Conservation (phyloP, 2,797 vertebrate species). For the Catharus ustulatus region DNA sequence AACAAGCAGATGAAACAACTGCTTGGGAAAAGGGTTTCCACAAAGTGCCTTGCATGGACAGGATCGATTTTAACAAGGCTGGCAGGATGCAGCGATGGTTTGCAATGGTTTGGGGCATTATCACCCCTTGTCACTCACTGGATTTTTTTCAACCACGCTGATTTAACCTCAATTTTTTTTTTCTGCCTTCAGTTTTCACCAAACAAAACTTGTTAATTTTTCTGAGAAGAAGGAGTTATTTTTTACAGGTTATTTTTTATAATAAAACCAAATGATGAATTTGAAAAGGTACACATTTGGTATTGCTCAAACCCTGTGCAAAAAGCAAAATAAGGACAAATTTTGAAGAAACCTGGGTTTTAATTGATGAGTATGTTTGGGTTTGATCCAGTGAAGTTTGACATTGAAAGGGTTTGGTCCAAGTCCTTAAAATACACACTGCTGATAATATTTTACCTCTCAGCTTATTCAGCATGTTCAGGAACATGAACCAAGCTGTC, state of each 20-base stretch:
- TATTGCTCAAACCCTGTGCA: neutral
- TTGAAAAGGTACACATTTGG: neutral
- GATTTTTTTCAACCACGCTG: neutral
- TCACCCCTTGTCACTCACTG: neutral
- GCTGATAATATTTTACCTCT: neutral
- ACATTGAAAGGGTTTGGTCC: neutral
- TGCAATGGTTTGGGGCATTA: neutral
- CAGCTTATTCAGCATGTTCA: constrained; percentile 25
- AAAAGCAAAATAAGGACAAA: neutral
- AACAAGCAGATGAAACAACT: neutral
- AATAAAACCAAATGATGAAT: neutral
- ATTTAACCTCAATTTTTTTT: neutral
- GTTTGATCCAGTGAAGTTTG: neutral
- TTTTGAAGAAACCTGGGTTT: neutral
- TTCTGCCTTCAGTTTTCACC: neutral
- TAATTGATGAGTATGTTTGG: neutral
- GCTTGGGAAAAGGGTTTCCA: neutral
- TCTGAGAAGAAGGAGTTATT: neutral
- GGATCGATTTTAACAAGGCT: neutral
- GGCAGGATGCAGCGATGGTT: neutral
- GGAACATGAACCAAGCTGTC: neutral
- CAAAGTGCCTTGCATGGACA: neutral
- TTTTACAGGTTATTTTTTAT: neutral
- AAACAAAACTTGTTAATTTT: neutral
- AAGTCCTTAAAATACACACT: neutral